phyloP scores from a whole-genome alignment of 2,888 invertebrate genomes.

The Nycteola revayana region DNA sequence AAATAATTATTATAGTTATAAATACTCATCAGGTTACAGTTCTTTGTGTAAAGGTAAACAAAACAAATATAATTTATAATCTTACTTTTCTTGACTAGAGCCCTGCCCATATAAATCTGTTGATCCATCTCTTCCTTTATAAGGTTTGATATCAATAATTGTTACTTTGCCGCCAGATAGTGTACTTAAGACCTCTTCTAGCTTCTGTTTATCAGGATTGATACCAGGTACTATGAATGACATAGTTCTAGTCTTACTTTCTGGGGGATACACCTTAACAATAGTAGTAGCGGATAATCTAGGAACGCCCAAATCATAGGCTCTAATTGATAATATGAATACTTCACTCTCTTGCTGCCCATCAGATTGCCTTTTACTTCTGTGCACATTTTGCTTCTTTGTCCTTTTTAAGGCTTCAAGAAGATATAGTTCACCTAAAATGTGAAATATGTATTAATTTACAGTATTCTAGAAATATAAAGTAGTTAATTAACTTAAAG shows the following conservation, averaged over 20 bases:
- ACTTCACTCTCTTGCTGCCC: slow-evolving; percentile 73
- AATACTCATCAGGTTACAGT: too few species aligned
- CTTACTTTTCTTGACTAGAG: slow-evolving; percentile 82
- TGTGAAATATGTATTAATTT: slow-evolving; percentile 1
- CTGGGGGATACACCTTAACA: slow-evolving; percentile 90
- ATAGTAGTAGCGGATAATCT: slow-evolving; percentile 87
- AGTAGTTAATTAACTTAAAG: too few species aligned
- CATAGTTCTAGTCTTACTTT: slow-evolving; percentile 88
- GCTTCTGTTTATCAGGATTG: slow-evolving; percentile 86
- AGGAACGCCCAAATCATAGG: slow-evolving; percentile 93
- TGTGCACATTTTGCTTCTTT: slow-evolving; percentile 60
- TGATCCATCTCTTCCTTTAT: slow-evolving; percentile 80
- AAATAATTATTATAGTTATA: too few species aligned
- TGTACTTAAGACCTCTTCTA: slow-evolving; percentile 88
- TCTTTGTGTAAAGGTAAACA: too few species aligned
- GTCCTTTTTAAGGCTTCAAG: slow-evolving; percentile 75
- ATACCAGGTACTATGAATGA: slow-evolving; percentile 91
- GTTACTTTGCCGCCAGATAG: slow-evolving; percentile 91
- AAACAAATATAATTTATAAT: slow-evolving; percentile 17
- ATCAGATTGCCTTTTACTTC: slow-evolving; percentile 76
- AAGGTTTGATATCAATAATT: slow-evolving; percentile 88
- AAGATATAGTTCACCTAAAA: slow-evolving; percentile 85
- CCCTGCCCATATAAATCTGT: slow-evolving; percentile 74
- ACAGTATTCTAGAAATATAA: too few species aligned
- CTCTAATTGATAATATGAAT: slow-evolving; percentile 87